Percentiles rank a stretch among this genome's conserved stretches.
These are phyloP conservation scores for Channallabes apus DNA, from an alignment of 2,797 vertebrate species.

Conservation along the genomic window DNA sequence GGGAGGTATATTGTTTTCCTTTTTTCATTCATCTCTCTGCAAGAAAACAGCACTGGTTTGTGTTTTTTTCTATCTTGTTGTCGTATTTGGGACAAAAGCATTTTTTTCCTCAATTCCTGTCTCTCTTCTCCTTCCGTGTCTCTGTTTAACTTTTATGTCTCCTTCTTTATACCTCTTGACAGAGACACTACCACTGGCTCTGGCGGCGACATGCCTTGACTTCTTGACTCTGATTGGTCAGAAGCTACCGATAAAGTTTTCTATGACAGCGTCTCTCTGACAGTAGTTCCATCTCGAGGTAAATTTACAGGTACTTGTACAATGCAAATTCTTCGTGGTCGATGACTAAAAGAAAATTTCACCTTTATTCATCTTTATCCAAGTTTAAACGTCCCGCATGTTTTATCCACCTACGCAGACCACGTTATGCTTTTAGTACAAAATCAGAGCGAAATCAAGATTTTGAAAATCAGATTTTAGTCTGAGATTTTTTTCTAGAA, in stretches of 20 bases:
- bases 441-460: too few relatives aligned
- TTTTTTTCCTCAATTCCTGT: conserved; percentile 1
- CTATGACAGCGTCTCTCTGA: neutral
- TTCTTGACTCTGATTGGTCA: neutral
- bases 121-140: neutral
- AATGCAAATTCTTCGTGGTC: neutral
- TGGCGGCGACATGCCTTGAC: neutral
- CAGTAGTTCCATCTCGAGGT: neutral
- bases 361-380: too few relatives aligned
- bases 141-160: conserved; percentile 39
- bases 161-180: conserved; percentile 19
- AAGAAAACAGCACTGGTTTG: conserved; percentile 27
- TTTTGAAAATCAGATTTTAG: too few relatives aligned
- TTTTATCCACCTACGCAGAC: too few relatives aligned
- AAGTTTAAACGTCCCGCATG: too few relatives aligned
- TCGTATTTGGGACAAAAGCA: conserved; percentile 49
- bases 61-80: conserved; percentile 24
- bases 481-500: too few relatives aligned
- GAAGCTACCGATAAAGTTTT: neutral
- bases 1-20: conserved; percentile 33
- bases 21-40: conserved; percentile 14
- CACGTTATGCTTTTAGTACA: too few relatives aligned
- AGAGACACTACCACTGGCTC: neutral
- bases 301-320: neutral
- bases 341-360: too few relatives aligned